A percentile compares a stretch with the other conserved stretches of the same genome.
These are phyloP conservation scores for Scomberomorus guttatus DNA, from an alignment of 2,797 vertebrate species.

Conservation along the genomic window DNA sequence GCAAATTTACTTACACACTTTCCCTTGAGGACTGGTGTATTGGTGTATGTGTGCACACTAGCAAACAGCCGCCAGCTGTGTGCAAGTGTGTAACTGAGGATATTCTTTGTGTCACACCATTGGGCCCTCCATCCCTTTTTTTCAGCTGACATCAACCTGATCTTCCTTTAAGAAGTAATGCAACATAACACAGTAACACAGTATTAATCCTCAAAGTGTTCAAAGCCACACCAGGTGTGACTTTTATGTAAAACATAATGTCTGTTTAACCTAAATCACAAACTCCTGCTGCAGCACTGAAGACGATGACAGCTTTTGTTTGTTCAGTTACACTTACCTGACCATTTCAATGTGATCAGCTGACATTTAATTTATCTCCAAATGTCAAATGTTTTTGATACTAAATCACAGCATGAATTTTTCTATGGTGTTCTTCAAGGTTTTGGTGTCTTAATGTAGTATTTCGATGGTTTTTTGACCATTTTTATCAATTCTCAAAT, in stretches of 20 bases:
- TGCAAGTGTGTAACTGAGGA: neutral
- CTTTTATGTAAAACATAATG: constrained; percentile 2
- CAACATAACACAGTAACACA: constrained; percentile 8
- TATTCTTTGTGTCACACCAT: neutral
- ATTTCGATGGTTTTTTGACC: no score
- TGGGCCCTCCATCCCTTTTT: neutral
- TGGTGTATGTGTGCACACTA: constrained; percentile 11
- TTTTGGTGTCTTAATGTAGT: no score
- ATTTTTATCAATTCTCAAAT: no score
- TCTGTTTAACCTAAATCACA: neutral
- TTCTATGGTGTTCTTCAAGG: no score
- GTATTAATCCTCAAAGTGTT: constrained; percentile 4
- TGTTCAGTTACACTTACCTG: no score
- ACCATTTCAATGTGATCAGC: no score
- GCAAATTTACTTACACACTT: constrained; percentile 31
- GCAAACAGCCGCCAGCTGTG: constrained; percentile 39
- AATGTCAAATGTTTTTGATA: no score
- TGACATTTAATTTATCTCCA: no score
- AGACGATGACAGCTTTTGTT: no score
- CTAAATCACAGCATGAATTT: no score
- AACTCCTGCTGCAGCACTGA: neutral
- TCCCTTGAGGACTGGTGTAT: constrained; percentile 31
- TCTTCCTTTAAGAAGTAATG: constrained; percentile 13
- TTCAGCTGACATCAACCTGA: constrained; percentile 1
- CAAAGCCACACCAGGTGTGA: constrained; percentile 8